phyloP scores from a whole-genome alignment of 92 coral and sea anemone species.

The Palythoa heliodiscus region DNA sequence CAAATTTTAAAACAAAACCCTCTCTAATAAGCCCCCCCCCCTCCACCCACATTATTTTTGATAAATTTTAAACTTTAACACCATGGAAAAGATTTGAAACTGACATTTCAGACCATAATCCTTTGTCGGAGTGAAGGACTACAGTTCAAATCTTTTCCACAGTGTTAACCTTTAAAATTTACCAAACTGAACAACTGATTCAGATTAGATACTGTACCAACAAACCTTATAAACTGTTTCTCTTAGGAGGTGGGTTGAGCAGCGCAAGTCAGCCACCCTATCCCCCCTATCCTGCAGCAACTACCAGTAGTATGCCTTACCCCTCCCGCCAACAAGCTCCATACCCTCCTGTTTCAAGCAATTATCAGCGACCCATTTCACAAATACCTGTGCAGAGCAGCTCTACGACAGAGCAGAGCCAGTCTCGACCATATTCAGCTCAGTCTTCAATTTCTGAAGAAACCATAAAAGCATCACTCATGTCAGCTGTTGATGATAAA shows the following conservation, averaged over 20 bases:
- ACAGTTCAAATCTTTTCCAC: no score
- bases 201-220: no score
- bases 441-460: constrained; percentile 73
- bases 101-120: no score
- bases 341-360: constrained; percentile 62
- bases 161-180: no score
- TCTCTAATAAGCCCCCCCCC: no score
- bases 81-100: no score
- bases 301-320: constrained; percentile 39
- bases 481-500: constrained; percentile 89
- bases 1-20: no score
- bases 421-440: constrained; percentile 40
- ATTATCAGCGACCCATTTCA: constrained; percentile 26
- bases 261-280: constrained; percentile 54
- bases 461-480: constrained; percentile 74
- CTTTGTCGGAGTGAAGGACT: no score
- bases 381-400: constrained; percentile 44
- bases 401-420: constrained; percentile 12
- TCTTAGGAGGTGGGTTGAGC: constrained; percentile 45
- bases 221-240: neutral
- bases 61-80: no score
- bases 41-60: no score
- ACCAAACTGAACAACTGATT: no score
- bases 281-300: constrained; percentile 50
- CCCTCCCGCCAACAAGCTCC: constrained; percentile 47